Percentiles rank a stretch among this genome's conserved stretches.
Conservation (phyloP, 2,888 invertebrate genomes). For the Aricia artaxerxes region DNA sequence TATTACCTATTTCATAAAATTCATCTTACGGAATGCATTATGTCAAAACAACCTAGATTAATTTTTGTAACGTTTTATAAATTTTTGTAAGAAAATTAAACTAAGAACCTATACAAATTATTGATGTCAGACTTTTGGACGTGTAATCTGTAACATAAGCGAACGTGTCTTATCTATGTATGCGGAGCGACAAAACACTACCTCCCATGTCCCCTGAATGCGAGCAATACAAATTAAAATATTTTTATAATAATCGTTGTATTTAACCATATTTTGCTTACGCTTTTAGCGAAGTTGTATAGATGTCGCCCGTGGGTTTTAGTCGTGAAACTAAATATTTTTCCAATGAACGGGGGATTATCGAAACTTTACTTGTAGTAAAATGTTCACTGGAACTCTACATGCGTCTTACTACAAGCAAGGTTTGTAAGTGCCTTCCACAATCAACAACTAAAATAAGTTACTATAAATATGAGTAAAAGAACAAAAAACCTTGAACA, state of each 20-base stretch:
- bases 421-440: conserved; percentile 8
- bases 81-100: not conserved
- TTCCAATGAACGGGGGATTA: not conserved
- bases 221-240: not conserved
- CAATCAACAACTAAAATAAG: conserved; percentile 1
- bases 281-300: not conserved
- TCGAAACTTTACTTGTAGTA: not conserved
- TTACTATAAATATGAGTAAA: not conserved
- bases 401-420: not conserved
- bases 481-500: conserved; percentile 13
- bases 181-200: not conserved
- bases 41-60: not conserved
- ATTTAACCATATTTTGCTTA: not conserved
- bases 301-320: not conserved
- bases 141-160: not conserved
- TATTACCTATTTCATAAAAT: too few species aligned
- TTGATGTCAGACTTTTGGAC: not conserved
- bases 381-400: not conserved
- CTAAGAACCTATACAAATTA: not conserved
- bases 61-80: not conserved
- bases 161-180: not conserved
- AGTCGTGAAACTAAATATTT: not conserved
- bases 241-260: not conserved
- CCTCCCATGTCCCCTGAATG: not conserved
- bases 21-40: not conserved